phyloP scores from a whole-genome alignment of 2,888 invertebrate species.

The Drosophila macrospina region DNA sequence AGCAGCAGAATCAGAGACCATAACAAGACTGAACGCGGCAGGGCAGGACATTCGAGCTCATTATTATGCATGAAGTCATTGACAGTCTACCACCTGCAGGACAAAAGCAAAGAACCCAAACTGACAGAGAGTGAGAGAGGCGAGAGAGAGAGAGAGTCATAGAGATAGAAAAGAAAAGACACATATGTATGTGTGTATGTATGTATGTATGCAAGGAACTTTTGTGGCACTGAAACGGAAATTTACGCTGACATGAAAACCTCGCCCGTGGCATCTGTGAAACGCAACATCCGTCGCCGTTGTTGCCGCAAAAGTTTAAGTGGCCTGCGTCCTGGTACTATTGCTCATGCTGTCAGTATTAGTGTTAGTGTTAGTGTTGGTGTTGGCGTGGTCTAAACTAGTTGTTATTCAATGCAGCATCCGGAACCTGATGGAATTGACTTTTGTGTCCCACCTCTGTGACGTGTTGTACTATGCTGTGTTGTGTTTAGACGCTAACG shows the following conservation, averaged over 20 bases:
- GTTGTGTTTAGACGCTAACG: slow-evolving; percentile 54
- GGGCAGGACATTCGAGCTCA: slow-evolving; percentile 55
- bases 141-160: not conserved
- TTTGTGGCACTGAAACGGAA: slow-evolving; percentile 71
- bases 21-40: slow-evolving; percentile 10
- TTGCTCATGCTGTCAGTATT: slow-evolving; percentile 2
- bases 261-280: slow-evolving; percentile 72
- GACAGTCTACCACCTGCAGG: slow-evolving; percentile 79
- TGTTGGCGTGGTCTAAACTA: slow-evolving; percentile 51
- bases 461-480: slow-evolving; percentile 35
- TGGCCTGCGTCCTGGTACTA: slow-evolving; percentile 48
- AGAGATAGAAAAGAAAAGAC: slow-evolving; percentile 3
- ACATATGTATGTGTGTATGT: slow-evolving; percentile 4
- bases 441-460: slow-evolving; percentile 63
- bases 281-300: slow-evolving; percentile 67
- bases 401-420: slow-evolving; percentile 79
- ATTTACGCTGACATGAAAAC: slow-evolving; percentile 79
- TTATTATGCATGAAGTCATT: slow-evolving; percentile 77
- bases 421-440: slow-evolving; percentile 80
- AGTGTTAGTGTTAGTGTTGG: slow-evolving; percentile 3
- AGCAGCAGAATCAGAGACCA: not conserved
- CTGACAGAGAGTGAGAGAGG: slow-evolving; percentile 16
- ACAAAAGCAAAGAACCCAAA: slow-evolving; percentile 56
- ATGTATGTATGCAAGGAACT: slow-evolving; percentile 34
- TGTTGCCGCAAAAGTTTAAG: slow-evolving; percentile 65